Conservation (phyloP, 2,797 vertebrate species). For the Bradypus variegatus region DNA sequence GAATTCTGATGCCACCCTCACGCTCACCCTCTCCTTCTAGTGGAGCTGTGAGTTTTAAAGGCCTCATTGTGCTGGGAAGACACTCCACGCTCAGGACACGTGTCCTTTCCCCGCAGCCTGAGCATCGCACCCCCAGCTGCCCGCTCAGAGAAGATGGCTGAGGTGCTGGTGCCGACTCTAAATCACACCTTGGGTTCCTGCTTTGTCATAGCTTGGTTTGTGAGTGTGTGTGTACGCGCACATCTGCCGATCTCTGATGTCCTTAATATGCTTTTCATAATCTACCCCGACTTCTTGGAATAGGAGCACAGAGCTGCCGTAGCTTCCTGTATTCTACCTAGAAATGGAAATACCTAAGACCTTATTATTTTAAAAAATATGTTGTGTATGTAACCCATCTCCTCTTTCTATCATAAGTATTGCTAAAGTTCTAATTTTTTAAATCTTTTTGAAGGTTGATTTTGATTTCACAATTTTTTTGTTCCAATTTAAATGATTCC, state of each 20-base stretch:
- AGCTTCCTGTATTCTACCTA: not conserved
- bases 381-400: not conserved
- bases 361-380: not conserved
- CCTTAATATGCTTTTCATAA: not conserved
- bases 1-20: slow-evolving; percentile 47
- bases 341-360: not conserved
- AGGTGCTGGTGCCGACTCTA: not conserved
- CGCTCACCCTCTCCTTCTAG: slow-evolving; percentile 38
- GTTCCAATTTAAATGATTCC: not conserved
- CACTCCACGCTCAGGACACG: slow-evolving; percentile 15
- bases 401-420: not conserved
- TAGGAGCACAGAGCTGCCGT: not conserved
- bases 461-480: not conserved
- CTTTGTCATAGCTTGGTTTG: not conserved
- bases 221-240: too few relatives aligned
- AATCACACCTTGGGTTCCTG: not conserved
- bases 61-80: slow-evolving; percentile 44
- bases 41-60: slow-evolving; percentile 48
- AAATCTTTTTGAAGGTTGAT: not conserved
- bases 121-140: not conserved
- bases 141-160: not conserved
- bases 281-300: not conserved
- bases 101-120: not conserved
- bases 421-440: not conserved
- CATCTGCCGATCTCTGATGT: not conserved